These are phyloP conservation scores for Tipula vernalis DNA, from an alignment of 2,888 invertebrate species.

Conservation along the genomic window DNA sequence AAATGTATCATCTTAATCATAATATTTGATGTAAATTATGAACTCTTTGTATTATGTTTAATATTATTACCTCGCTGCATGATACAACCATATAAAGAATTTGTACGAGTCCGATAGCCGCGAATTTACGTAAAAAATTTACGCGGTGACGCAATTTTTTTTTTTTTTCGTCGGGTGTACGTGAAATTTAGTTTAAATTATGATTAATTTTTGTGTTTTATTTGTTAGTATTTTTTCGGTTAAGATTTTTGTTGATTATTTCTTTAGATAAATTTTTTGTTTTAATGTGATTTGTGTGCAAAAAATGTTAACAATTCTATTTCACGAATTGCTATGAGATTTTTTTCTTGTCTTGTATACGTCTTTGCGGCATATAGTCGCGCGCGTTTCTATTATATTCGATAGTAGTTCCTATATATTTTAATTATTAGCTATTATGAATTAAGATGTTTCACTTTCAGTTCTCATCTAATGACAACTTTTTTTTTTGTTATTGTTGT, in stretches of 20 bases:
- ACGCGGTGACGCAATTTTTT: not conserved
- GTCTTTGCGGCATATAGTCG: not conserved
- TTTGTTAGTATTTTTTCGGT: not conserved
- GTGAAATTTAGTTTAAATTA: slow-evolving; percentile 4
- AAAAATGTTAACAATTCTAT: not conserved
- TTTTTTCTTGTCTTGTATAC: not conserved
- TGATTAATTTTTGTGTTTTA: not conserved
- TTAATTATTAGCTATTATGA: not conserved
- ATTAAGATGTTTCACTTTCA: not conserved
- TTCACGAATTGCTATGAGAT: not conserved
- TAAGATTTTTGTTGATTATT: not conserved
- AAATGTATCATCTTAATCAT: not conserved
- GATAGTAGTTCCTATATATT: not conserved
- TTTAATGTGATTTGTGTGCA: not conserved
- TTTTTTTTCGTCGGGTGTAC: not conserved
- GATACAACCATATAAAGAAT: not conserved
- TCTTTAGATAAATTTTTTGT: not conserved
- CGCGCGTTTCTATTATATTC: not conserved
- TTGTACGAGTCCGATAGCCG: not conserved
- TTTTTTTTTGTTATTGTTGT: not conserved
- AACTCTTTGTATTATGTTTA: not conserved
- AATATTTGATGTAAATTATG: not conserved
- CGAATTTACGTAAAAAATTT: not conserved
- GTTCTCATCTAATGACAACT: not conserved
- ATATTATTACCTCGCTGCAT: not conserved